phyloP scores from a whole-genome alignment of 1,140 invertebrate genomes.

The Ceratina calcarata region DNA sequence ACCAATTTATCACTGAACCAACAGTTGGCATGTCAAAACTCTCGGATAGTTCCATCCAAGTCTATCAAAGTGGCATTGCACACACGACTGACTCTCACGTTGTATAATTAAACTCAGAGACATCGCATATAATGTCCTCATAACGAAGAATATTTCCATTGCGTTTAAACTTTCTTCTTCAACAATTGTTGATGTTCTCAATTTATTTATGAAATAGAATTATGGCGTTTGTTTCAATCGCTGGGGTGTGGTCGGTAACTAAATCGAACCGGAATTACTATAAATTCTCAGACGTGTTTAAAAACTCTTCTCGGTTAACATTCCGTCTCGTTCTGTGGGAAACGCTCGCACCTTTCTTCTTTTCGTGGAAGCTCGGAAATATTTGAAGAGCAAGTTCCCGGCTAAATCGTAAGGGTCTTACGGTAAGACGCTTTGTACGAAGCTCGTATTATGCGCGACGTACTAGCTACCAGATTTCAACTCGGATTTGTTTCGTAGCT shows the following conservation, averaged over 20 bases:
- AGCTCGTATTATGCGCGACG: background rate
- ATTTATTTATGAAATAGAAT: too few relatives aligned
- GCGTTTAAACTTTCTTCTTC: too few relatives aligned
- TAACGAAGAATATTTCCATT: too few relatives aligned
- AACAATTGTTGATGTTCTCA: too few relatives aligned
- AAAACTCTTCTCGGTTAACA: background rate
- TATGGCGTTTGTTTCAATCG: too few relatives aligned
- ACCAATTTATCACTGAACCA: slow-evolving; percentile 12
- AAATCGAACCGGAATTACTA: too few relatives aligned
- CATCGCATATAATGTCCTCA: background rate
- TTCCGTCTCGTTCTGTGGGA: background rate
- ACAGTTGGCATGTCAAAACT: background rate
- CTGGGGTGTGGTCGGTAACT: too few relatives aligned
- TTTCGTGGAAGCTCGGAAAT: background rate
- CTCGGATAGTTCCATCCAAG: background rate
- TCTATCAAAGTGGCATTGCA: background rate
- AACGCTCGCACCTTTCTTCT: background rate
- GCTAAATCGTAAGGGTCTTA: slow-evolving; percentile 20
- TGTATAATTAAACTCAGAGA: background rate
- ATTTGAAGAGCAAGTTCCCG: background rate
- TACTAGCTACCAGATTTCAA: background rate
- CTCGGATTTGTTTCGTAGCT: background rate
- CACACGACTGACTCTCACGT: background rate
- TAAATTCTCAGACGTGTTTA: background rate
- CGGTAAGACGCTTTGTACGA: slow-evolving; percentile 11